A percentile compares a stretch with the other conserved stretches of the same genome.
Evolutionary conservation across 2,888 invertebrate genomes (phyloP).

Genomic region (Dioctria rufipes): DNA sequence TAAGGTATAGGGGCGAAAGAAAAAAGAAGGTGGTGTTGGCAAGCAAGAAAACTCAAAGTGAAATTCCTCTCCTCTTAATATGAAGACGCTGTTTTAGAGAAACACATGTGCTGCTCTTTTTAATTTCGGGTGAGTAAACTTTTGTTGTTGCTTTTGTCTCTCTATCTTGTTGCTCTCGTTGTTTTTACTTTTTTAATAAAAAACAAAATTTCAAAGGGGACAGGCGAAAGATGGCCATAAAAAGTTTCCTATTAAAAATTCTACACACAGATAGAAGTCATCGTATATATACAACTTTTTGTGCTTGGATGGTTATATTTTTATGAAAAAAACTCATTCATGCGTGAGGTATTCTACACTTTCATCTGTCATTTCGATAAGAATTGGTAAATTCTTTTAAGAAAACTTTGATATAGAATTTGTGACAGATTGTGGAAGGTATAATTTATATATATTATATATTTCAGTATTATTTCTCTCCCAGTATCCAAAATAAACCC

Average conservation of each 20-base stretch:
- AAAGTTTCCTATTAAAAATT: conserved; percentile 52
- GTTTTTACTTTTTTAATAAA: conserved; percentile 43
- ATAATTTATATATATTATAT: no score
- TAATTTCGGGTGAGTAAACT: conserved; percentile 55
- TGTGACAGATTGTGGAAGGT: no score
- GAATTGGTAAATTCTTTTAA: not conserved
- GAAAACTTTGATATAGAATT: no score
- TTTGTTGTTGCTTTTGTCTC: conserved; percentile 54
- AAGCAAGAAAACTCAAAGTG: conserved; percentile 40
- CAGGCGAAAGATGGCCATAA: conserved; percentile 44
- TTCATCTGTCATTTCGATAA: conserved; percentile 21
- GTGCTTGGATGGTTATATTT: conserved; percentile 24
- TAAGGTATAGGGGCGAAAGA: conserved; percentile 35
- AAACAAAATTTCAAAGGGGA: conserved; percentile 44
- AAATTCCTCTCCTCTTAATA: conserved; percentile 30
- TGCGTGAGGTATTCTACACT: conserved; percentile 35
- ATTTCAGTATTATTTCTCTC: no score
- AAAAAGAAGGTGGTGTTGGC: conserved; percentile 35
- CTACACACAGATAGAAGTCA: conserved; percentile 20
- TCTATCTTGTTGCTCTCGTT: conserved; percentile 51
- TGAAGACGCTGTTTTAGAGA: conserved; percentile 42
- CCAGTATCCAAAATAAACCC: no score
- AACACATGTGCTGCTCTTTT: conserved; percentile 54
- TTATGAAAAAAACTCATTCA: conserved; percentile 44
- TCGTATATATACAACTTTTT: conserved; percentile 4